Evolutionary conservation across 2,113 vertebrate species (phyloP).

Genomic region (Arizona elegans): DNA sequence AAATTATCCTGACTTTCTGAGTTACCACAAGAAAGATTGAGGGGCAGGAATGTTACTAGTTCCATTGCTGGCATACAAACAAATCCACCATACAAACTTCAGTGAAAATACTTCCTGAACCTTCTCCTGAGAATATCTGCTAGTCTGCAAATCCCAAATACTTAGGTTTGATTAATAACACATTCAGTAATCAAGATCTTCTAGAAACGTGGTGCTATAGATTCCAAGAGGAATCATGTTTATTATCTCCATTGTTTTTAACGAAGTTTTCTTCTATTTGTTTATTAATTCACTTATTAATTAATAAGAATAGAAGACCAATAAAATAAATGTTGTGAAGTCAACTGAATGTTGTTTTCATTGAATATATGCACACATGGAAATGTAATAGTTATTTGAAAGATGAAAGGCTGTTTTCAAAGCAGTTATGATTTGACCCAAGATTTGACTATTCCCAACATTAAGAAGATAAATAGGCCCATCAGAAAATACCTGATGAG

Average conservation of each 20-base stretch:
- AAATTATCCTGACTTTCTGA: background rate
- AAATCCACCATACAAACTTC: too few species aligned
- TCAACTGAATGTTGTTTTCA: background rate
- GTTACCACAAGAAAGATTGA: background rate
- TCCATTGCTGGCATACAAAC: background rate
- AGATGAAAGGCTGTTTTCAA: background rate
- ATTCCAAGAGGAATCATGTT: background rate
- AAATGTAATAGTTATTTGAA: background rate
- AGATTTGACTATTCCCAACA: background rate
- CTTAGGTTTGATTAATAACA: background rate
- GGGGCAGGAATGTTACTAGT: background rate
- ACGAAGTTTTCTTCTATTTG: background rate
- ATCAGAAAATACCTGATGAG: background rate
- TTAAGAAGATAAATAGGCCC: background rate
- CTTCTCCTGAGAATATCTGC: background rate
- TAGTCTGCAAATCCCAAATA: background rate
- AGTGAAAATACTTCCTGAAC: background rate
- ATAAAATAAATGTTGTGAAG: background rate
- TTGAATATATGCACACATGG: background rate
- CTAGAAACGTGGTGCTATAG: background rate
- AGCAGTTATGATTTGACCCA: background rate
- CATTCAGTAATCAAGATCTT: background rate
- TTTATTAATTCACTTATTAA: background rate
- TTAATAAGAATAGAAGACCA: background rate
- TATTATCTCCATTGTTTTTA: background rate